These are phyloP conservation scores for Automeris io DNA, from an alignment of 2,888 invertebrate genomes.

Conservation along the genomic window DNA sequence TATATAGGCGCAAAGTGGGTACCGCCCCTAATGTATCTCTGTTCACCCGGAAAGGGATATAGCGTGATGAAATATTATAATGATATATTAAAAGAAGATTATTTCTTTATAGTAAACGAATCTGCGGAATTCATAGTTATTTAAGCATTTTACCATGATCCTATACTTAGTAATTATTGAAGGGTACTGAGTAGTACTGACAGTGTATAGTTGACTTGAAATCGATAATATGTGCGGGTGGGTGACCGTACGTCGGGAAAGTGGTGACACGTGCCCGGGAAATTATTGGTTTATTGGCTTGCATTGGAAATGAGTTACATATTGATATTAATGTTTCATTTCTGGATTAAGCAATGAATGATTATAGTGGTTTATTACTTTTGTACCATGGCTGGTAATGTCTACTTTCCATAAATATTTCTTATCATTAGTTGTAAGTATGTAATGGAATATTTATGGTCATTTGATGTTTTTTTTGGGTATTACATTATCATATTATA, in stretches of 20 bases:
- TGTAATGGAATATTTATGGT: no score
- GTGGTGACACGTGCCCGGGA: constrained; percentile 26
- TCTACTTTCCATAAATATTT: neutral
- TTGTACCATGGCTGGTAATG: neutral
- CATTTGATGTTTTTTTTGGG: no score
- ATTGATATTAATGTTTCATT: constrained; percentile 9
- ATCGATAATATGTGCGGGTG: constrained; percentile 29
- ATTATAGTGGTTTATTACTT: neutral
- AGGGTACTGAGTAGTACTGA: neutral
- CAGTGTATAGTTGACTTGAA: constrained; percentile 1
- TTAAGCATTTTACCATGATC: no score
- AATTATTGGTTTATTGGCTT: constrained; percentile 24
- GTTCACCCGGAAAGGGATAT: no score
- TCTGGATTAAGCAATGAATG: neutral
- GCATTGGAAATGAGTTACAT: constrained; percentile 17
- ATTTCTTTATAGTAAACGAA: no score
- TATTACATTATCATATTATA: no score
- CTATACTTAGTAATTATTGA: no score
- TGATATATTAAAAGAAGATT: no score
- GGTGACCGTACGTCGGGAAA: constrained; percentile 22
- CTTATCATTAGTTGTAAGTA: neutral
- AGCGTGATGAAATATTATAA: no score
- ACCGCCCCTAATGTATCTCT: no score
- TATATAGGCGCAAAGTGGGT: no score
- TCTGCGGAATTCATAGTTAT: no score